Conservation (phyloP, 2,113 vertebrate species). For the Coreoperca whiteheadi region DNA sequence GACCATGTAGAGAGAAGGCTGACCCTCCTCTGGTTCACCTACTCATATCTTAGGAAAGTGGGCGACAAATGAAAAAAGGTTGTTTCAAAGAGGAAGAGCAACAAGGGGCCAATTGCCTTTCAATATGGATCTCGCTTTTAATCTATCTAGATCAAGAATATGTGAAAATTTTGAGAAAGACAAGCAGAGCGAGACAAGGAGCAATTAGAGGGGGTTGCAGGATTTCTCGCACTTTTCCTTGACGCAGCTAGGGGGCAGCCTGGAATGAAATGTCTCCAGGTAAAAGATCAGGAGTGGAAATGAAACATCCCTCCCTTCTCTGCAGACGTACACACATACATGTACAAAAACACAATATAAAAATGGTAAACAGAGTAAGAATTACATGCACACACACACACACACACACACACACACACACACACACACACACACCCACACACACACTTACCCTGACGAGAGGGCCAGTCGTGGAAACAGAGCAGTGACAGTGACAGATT, state of each 20-base stretch:
- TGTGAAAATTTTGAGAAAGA: constrained; percentile 15
- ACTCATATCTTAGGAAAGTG: constrained; percentile 65
- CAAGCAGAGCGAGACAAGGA: background rate
- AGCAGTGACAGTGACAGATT: constrained; percentile 78
- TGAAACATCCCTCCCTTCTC: constrained; percentile 44
- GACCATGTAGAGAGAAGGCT: constrained; percentile 17
- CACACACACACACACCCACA: constrained; percentile 2
- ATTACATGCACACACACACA: constrained; percentile 19
- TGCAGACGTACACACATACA: constrained; percentile 52
- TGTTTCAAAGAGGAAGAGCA: constrained; percentile 15
- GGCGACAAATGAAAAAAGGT: constrained; percentile 37
- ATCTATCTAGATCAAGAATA: background rate
- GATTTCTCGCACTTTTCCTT: constrained; percentile 27
- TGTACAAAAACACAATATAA: constrained; percentile 57
- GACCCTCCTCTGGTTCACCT: constrained; percentile 43
- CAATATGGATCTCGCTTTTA: background rate
- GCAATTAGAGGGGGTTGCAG: background rate
- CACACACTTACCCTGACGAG: constrained; percentile 20
- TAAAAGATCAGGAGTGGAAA: constrained; percentile 50
- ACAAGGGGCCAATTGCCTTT: constrained; percentile 9
- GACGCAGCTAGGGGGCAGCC: constrained; percentile 82
- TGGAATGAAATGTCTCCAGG: constrained; percentile 66
- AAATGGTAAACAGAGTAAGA: constrained; percentile 49
- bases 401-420: constrained; percentile 19
- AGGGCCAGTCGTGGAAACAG: constrained; percentile 54